These are phyloP conservation scores for Trichechus manatus DNA, from an alignment of 2,113 vertebrate species.

Conservation along the genomic window DNA sequence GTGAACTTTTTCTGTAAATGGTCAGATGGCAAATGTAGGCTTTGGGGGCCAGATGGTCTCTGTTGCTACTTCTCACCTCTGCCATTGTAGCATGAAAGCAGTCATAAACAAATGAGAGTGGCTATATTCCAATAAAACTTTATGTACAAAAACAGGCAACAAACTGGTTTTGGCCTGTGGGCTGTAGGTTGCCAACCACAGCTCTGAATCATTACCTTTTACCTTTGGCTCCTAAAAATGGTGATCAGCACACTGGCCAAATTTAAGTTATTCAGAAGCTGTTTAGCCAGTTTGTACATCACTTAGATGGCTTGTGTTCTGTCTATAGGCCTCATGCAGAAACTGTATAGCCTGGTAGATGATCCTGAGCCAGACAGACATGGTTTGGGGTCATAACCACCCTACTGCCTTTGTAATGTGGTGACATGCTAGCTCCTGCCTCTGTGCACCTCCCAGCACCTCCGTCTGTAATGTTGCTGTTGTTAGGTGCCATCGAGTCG, in stretches of 20 bases:
- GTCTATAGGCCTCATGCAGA: too few species aligned
- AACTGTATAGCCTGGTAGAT: too few species aligned
- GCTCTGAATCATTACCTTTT: background rate
- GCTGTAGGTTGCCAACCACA: background rate
- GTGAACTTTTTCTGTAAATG: background rate
- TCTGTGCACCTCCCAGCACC: background rate
- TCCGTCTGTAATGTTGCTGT: background rate
- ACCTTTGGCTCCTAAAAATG: background rate
- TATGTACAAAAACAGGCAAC: background rate
- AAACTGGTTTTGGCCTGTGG: background rate
- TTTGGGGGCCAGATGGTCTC: too few species aligned
- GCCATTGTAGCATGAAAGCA: too few species aligned
- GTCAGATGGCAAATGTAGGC: background rate
- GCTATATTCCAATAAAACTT: background rate
- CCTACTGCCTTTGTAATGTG: background rate
- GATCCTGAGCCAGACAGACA: background rate
- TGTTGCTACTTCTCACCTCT: background rate
- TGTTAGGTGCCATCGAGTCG: too few species aligned
- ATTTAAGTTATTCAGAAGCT: background rate
- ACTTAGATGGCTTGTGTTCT: too few species aligned
- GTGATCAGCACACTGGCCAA: background rate
- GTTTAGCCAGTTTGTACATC: too few species aligned
- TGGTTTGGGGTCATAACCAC: background rate
- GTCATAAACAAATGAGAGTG: background rate
- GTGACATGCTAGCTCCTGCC: too few species aligned